Evolutionary conservation across 2,113 vertebrate genomes (phyloP).

Genomic region (Eulemur macaco): DNA sequence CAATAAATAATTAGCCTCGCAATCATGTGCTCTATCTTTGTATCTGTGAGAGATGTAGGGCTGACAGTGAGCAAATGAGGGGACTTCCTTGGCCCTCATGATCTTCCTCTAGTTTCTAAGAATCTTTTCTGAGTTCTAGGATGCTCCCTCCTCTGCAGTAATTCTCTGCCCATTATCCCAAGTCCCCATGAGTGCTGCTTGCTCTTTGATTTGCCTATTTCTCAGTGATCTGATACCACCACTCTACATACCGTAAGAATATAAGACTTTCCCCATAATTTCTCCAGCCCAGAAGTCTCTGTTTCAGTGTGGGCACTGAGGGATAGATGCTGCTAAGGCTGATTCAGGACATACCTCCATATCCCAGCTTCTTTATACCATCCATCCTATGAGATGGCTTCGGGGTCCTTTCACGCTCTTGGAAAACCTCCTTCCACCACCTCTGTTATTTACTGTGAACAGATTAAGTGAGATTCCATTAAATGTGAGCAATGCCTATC

Average conservation of each 20-base stretch:
- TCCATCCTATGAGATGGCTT: not conserved
- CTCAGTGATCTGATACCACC: not conserved
- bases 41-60: not conserved
- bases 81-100: not conserved
- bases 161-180: not conserved
- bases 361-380: not conserved
- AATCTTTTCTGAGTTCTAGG: not conserved
- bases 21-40: not conserved
- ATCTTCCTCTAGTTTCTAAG: not conserved
- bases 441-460: not conserved
- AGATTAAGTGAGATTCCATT: not conserved
- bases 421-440: not conserved
- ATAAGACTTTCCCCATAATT: not conserved
- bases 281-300: not conserved
- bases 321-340: not conserved
- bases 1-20: conserved; percentile 46
- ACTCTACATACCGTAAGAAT: accelerated
- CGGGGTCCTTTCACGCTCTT: not conserved
- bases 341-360: not conserved
- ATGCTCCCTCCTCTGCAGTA: not conserved
- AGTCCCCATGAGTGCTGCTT: accelerated
- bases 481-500: not conserved
- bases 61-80: accelerated
- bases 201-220: not conserved
- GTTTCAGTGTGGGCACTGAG: not conserved